Evolutionary conservation across 2,113 vertebrate genomes (phyloP).

Genomic region (Tenrec ecaudatus): DNA sequence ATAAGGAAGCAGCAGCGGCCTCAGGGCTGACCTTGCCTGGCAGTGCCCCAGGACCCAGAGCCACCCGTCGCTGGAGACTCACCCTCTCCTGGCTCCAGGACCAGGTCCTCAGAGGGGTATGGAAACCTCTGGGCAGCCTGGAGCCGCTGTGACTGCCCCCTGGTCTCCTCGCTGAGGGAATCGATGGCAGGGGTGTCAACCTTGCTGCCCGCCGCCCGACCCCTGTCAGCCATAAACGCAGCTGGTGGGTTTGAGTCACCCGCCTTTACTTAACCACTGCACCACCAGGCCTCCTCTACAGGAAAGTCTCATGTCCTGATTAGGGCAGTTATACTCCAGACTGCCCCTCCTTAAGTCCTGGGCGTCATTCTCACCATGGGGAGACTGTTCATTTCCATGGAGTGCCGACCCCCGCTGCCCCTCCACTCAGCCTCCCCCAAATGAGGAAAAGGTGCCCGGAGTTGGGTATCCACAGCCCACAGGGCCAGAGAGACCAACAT

Average conservation of each 20-base stretch:
- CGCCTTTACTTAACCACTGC: too few species aligned
- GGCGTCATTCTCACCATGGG: too few species aligned
- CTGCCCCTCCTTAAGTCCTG: not conserved
- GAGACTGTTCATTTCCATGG: rapidly evolving
- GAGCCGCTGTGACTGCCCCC: too few species aligned
- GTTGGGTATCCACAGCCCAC: not conserved
- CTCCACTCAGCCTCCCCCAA: rapidly evolving
- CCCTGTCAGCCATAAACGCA: not conserved
- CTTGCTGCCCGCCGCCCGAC: not conserved
- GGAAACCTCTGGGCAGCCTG: not conserved
- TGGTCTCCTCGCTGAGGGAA: too few species aligned
- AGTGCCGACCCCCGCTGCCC: rapidly evolving
- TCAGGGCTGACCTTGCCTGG: not conserved
- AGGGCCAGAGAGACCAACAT: too few species aligned
- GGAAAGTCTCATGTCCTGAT: too few species aligned
- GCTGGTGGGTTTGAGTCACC: too few species aligned
- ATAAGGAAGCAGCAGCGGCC: rapidly evolving
- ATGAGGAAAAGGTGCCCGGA: not conserved
- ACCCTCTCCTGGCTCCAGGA: too few species aligned
- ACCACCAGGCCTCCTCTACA: too few species aligned
- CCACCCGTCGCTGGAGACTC: rapidly evolving
- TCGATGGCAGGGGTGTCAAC: rapidly evolving
- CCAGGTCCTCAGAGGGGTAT: rapidly evolving
- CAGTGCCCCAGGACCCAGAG: not conserved
- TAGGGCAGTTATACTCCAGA: too few species aligned